phyloP scores from a whole-genome alignment of 2,113 vertebrate genomes.

The Nematolebias whitei region DNA sequence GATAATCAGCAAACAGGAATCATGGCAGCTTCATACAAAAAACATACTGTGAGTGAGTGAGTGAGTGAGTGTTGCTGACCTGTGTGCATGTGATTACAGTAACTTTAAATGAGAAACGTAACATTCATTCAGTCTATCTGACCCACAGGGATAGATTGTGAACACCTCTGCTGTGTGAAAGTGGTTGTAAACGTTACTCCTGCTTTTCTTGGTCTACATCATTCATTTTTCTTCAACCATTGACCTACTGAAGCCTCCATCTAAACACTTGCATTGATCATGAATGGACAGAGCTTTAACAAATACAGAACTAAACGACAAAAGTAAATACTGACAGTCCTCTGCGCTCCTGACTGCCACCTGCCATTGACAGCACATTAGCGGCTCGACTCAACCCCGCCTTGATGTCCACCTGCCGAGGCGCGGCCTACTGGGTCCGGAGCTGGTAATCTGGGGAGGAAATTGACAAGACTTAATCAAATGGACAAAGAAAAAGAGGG shows the following conservation, averaged over 20 bases:
- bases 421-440: constrained; percentile 79
- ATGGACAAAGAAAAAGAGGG: constrained; percentile 56
- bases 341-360: constrained; percentile 58
- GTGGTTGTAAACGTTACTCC: constrained; percentile 65
- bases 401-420: constrained; percentile 61
- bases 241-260: constrained; percentile 22
- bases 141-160: constrained; percentile 43
- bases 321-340: constrained; percentile 55
- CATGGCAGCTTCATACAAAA: constrained; percentile 61
- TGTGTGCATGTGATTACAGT: constrained; percentile 53
- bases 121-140: constrained; percentile 37
- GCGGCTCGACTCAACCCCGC: constrained; percentile 44
- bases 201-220: constrained; percentile 24
- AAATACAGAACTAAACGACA: constrained; percentile 45
- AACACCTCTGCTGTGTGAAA: constrained; percentile 24
- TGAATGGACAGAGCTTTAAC: constrained; percentile 54
- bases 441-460: constrained; percentile 83
- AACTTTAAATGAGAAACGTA: constrained; percentile 51
- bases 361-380: constrained; percentile 64
- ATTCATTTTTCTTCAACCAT: constrained; percentile 8
- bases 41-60: constrained; percentile 31
- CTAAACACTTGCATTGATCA: constrained; percentile 63
- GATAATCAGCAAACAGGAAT: constrained; percentile 62
- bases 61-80: constrained; percentile 35
- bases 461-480: constrained; percentile 77